These are phyloP conservation scores for Andrena hattorfiana DNA, from an alignment of 2,888 invertebrate species.

Conservation along the genomic window DNA sequence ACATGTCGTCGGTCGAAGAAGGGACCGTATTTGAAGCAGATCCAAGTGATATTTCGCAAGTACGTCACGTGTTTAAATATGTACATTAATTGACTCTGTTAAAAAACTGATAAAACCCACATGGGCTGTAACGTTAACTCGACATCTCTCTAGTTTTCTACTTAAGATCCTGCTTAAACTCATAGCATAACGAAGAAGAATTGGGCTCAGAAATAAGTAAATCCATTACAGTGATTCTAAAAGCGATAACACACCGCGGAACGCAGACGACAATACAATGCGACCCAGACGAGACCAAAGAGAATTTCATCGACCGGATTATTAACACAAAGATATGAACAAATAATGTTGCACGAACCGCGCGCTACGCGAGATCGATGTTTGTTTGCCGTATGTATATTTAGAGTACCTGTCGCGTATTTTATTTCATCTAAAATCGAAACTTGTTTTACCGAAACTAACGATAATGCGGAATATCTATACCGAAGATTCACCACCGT, in stretches of 20 bases:
- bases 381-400: background rate
- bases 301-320: conserved; percentile 71
- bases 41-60: background rate
- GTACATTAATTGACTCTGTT: too few species aligned
- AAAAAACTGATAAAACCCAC: background rate
- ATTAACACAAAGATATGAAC: conserved; percentile 59
- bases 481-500: too few species aligned
- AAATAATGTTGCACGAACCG: background rate
- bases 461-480: too few species aligned
- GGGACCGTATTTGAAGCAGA: background rate
- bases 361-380: too few species aligned
- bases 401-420: background rate
- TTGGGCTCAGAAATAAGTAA: conserved; percentile 68
- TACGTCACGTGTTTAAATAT: background rate
- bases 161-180: conserved; percentile 12
- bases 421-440: background rate
- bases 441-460: background rate
- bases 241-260: conserved; percentile 73
- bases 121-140: background rate
- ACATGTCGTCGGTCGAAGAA: conserved; percentile 15
- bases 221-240: conserved; percentile 69
- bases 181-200: conserved; percentile 18
- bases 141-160: background rate
- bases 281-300: conserved; percentile 59
- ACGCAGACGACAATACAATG: conserved; percentile 76